These are phyloP conservation scores for Tholera decimalis DNA, from an alignment of 2,888 invertebrate genomes.

Conservation along the genomic window DNA sequence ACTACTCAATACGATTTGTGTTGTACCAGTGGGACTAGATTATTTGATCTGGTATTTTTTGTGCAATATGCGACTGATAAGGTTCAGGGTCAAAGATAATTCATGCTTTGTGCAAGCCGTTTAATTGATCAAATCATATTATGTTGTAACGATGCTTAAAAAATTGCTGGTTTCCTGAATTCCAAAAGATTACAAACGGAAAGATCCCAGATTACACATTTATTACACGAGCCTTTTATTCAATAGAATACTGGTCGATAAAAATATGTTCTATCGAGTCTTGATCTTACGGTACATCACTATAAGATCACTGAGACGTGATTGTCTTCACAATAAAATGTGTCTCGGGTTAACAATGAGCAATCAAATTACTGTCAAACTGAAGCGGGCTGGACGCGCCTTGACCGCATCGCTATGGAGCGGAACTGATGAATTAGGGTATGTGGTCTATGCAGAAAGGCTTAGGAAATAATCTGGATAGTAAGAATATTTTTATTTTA, in stretches of 20 bases:
- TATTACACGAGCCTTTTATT: too few relatives aligned
- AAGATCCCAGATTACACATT: too few relatives aligned
- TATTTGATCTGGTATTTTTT: constrained; percentile 1
- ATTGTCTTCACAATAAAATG: constrained; percentile 86
- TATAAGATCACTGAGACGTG: constrained; percentile 72
- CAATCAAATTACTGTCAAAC: constrained; percentile 88
- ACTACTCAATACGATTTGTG: constrained; percentile 15
- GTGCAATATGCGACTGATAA: constrained; percentile 19
- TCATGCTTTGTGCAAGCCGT: constrained; percentile 17
- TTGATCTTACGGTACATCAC: constrained; percentile 39
- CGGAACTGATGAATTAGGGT: constrained; percentile 59
- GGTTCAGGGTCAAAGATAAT: constrained; percentile 26
- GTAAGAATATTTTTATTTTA: neutral
- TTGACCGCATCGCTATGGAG: constrained; percentile 75
- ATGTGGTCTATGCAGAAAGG: constrained; percentile 19
- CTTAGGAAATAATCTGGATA: neutral
- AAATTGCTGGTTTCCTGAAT: too few relatives aligned
- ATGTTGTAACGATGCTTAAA: too few relatives aligned
- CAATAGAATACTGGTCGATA: too few relatives aligned
- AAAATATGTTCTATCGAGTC: constrained; percentile 19
- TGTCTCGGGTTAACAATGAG: constrained; percentile 87
- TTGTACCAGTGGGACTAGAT: constrained; percentile 27
- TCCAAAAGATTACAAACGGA: too few relatives aligned
- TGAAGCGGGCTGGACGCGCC: constrained; percentile 70
- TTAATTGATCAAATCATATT: neutral